Evolutionary conservation across 2,113 vertebrate species (phyloP).

Genomic region (Budorcas taxicolor): DNA sequence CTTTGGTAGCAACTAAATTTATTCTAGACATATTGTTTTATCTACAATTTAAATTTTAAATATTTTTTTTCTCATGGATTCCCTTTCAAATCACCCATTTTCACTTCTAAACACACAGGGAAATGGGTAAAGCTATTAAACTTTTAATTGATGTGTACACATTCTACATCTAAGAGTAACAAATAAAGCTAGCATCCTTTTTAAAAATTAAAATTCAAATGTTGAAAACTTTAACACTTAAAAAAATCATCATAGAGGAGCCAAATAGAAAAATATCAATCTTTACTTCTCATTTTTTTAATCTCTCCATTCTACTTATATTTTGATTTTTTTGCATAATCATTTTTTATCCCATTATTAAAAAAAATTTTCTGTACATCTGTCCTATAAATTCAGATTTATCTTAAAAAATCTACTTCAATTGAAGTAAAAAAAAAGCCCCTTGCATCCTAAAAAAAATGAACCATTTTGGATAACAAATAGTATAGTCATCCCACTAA

Average conservation of each 20-base stretch:
- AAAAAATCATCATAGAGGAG: slow-evolving; percentile 1
- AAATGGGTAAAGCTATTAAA: slow-evolving; percentile 5
- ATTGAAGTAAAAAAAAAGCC: neutral
- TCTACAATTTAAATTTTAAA: slow-evolving; percentile 25
- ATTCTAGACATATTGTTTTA: neutral
- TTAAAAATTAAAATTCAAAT: slow-evolving; percentile 47
- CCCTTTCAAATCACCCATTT: neutral
- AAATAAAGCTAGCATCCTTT: slow-evolving; percentile 15
- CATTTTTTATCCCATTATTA: neutral
- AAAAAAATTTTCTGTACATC: neutral
- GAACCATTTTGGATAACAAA: neutral
- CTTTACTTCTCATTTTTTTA: neutral
- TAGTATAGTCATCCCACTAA: neutral
- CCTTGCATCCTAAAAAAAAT: neutral
- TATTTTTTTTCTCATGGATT: slow-evolving; percentile 9
- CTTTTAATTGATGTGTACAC: neutral
- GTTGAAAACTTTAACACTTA: neutral
- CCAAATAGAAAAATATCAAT: neutral
- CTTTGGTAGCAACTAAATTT: neutral
- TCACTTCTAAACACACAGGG: neutral
- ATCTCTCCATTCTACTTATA: neutral
- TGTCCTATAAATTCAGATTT: neutral
- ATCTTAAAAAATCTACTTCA: neutral
- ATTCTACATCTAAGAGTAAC: neutral
- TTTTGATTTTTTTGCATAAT: neutral